Base-by-base conservation (phyloP, 2,113 vertebrate species). In the Gorsachius goisagi region DNA sequence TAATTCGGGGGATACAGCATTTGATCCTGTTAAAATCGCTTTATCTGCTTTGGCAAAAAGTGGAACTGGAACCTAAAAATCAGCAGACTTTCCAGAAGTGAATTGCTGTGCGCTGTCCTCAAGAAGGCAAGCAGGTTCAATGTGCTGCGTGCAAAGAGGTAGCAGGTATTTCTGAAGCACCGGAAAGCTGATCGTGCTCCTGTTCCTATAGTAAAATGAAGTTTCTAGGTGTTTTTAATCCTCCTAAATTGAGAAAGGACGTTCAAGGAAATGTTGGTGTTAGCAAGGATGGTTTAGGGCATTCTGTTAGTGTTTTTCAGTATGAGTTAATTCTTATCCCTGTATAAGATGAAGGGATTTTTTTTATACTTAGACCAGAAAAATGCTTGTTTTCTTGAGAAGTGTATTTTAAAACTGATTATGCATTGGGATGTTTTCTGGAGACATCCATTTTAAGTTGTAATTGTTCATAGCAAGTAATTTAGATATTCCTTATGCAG, bases 121-220 rank as follows among this genome's bases (percentile, higher is more conserved):
- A 12, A 20, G 41, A 15, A 27, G 26, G 16, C 12, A 5, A 12
- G 15, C 1, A 0, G 21, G 12, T 37, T n/a, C 3, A 2, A 4
- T 35, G n/a, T 9, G 9, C 41, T 50, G 26, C 2, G 1, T 50
- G 80, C 30, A 5, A 16, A 32, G 50, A 26, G 7, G 11, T 35
- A 50, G 28, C 50, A 28, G 21, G 21, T 45, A 6, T 47, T 72
- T 47, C 19, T 28, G 64, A 45, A 72, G 39, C 16, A 10, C 16
- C 3, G 1, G 30, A 8, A 6, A 56, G 9, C 7, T 20, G 30
- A 11, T 62, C 19, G 1, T n/a, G 1, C 3, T 68, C 6, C 12
- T 2, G 2, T 30, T 55, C 9, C 0, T 32, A 0, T 0, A 24
- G 8, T 10, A 9, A 64, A 67, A 9, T 18, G 1, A 35, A 28